Conservation (phyloP, 2,797 vertebrate genomes). For the Arnoldichthys spilopterus region DNA sequence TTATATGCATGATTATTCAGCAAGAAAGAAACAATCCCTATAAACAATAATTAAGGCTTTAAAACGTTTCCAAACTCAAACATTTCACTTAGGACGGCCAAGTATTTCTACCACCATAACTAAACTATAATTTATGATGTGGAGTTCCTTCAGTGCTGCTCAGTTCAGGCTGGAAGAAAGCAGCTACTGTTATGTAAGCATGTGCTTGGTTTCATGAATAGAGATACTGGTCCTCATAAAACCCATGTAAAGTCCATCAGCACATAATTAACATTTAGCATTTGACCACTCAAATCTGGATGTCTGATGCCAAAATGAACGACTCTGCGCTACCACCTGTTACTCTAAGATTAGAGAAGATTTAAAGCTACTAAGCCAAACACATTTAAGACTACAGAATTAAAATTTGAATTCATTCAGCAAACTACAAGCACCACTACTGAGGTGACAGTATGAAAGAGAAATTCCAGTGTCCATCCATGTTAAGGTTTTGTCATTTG, state of each 20-base stretch:
- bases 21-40: not conserved
- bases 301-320: not conserved
- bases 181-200: not conserved
- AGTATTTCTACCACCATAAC: not conserved
- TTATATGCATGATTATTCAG: constrained; percentile 38
- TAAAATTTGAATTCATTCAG: not conserved
- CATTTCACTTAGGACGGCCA: not conserved
- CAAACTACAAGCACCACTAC: not conserved
- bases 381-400: not conserved
- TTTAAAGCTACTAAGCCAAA: not conserved
- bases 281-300: not conserved
- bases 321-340: not conserved
- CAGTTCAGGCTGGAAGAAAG: not conserved
- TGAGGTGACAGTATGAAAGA: not conserved
- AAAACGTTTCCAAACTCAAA: not conserved
- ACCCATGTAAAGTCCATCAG: not conserved
- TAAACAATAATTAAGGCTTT: not conserved
- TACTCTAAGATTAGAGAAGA: not conserved
- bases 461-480: not conserved
- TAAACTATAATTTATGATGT: not conserved
- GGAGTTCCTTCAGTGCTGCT: not conserved
- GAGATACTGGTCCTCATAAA: not conserved
- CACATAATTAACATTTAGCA: not conserved
- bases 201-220: not conserved
- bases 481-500: too few species aligned